Evolutionary conservation across 2,113 vertebrate species (phyloP), one percentile per base, ranked within the genome.

Genomic region (Neopipo cinnamomea): DNA sequence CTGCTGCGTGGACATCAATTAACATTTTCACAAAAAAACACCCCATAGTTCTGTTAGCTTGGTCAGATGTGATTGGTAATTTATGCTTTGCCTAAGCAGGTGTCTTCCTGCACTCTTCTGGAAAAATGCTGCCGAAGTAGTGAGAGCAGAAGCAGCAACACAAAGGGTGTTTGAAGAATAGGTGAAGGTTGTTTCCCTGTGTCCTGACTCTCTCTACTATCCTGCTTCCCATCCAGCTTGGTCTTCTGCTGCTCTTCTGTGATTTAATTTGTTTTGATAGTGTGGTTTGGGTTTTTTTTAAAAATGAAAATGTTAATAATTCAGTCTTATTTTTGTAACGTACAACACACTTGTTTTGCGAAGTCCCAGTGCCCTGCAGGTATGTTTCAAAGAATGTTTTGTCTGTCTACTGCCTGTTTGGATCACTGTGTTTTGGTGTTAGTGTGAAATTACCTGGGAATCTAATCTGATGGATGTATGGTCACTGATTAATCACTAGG

Each of bases 1-100:
- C 41, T 71, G 50, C 70, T 74, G 28, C n/a, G 3, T 63, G 39
- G 55, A 47, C 27, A 61, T 77, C 12, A 50, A 4, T 35, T 47
- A 47, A 23, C 42, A 24, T 61, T 81, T 56, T 68, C 56, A 42
- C n/a, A 31, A 23, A 80, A 8, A 80, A 8, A 7, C 6, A 5
- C 6, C 1, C 7, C 5, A 0, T 16, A 39, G 10, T 61, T 84
- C 15, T 44, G 0, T 27, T 58, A 5, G n/a, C 14, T 52, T 12
- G 12, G 13, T 58, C 24, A 67, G 41, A 55, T 62, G 20, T 28
- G 28, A 28, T 35, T 67, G 65, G 28, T 49, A 42, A 55, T 50
- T 67, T 77, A 25, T 8, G 28, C 7, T 39, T 71, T 91, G 37
- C 22, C 31, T 62, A n/a, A 71, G 44, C 20, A 44, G 70, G 12